These are phyloP conservation scores for Gryllus bimaculatus DNA, from an alignment of 1,140 invertebrate genomes.

Conservation along the genomic window DNA sequence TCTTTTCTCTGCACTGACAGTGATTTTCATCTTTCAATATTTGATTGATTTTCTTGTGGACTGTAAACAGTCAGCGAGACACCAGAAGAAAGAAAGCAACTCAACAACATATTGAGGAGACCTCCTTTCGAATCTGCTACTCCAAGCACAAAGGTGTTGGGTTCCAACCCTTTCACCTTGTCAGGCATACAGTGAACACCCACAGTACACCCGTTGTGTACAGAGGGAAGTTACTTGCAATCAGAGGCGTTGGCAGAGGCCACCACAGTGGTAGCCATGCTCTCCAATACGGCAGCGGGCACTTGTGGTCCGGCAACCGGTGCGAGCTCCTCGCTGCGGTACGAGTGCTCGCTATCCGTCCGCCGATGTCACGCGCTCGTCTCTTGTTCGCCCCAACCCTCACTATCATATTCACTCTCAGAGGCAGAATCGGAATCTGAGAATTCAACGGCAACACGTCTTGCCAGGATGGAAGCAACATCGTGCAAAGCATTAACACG, in stretches of 20 bases:
- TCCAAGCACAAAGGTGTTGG: too few relatives aligned
- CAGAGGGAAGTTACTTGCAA: neutral
- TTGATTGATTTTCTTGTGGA: too few relatives aligned
- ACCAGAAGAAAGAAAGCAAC: too few relatives aligned
- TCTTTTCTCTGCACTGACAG: too few relatives aligned
- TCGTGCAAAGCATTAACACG: constrained; percentile 69
- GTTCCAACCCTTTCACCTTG: neutral
- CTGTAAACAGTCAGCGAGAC: too few relatives aligned
- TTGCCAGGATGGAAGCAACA: constrained; percentile 88
- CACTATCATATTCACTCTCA: constrained; percentile 59
- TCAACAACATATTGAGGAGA: too few relatives aligned
- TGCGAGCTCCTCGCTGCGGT: neutral
- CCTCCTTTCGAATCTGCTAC: too few relatives aligned
- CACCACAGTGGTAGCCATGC: neutral
- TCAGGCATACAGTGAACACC: neutral
- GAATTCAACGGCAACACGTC: constrained; percentile 88
- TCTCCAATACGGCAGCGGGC: neutral
- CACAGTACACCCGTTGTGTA: neutral
- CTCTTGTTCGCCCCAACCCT: constrained; percentile 59
- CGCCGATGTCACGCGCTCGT: constrained; percentile 31
- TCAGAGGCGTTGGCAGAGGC: neutral
- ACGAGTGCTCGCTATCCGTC: constrained; percentile 8
- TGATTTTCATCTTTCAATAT: too few relatives aligned
- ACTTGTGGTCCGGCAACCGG: neutral
- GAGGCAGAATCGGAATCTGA: constrained; percentile 84